Base-by-base conservation (phyloP, 2,113 vertebrate genomes). In the Zapus hudsonius region DNA sequence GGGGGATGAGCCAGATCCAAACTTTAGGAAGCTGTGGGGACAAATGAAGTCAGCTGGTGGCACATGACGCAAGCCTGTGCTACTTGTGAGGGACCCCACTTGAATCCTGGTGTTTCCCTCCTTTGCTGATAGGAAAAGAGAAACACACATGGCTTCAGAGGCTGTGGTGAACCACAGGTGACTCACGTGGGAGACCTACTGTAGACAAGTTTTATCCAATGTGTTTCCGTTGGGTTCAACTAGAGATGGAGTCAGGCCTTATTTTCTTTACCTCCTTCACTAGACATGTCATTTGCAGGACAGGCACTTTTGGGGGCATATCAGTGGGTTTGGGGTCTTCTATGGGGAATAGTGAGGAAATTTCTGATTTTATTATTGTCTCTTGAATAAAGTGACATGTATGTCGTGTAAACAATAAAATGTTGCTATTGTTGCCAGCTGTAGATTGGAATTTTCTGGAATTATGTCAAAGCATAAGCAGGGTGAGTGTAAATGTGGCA, bases 31-130 rank as follows among this genome's bases (percentile, higher is more conserved):
- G 82, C 80, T 86, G 67, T 76, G 89, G 96, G 91, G 70, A 91
- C 91, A 95, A 95, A 83, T 92, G 87, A 84, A 69, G n/a, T n/a
- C n/a, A 75, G 67, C 89, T 55, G 31, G 5, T 59, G n/a, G 38
- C 20, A 19, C 47, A 11, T 42, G 17, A 1, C 40, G 3, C 9
- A 72, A 42, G 33, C 27, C 23, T 7, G 1, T 47, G 9, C 59
- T 47, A 20, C 23, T 66, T 42, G 4, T 27, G 67, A 40, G 31
- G 29, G 63, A 33, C 20, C 27, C 15, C 29, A 63, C 23, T 44
- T 23, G 17, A n/a, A 44, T 47, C 9, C 27, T n/a, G 23, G 31
- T 44, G 0, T 36, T 16, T 55, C 13, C 42, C 33, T 42, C 22
- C 33, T 31, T 64, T 42, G 44, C 22, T 63, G 61, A 57, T 2